Evolutionary conservation across 2,113 vertebrate species (phyloP), one percentile per base, ranked within the genome.

Genomic region (Gymnorhina tibicen): DNA sequence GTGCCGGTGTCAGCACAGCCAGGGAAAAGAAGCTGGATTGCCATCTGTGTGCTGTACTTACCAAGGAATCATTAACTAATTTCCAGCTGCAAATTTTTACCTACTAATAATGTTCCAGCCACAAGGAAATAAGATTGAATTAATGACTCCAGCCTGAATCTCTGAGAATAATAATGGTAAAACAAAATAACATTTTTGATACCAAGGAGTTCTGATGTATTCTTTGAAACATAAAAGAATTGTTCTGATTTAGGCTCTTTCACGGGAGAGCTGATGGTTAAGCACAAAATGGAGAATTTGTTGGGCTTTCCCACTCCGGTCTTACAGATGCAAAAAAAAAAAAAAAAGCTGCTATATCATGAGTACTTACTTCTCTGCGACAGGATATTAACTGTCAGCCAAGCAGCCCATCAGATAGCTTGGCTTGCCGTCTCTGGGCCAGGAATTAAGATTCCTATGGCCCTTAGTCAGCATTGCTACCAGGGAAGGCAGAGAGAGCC

Each of bases 391-490:
- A 96, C 92, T 93, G 93, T 89, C 80, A 90, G 88, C 83, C 83
- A 82, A 50, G 56, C 76, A 92, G 95, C 91, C 93, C 96, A 97
- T 96, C 95, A 96, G 96, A 93, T 96, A 93, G 35, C 95, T 75
- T 77, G 64, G 83, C 91, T 96, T 95, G 73, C 91, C 27, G 2
- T 93, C 90, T 94, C 79, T 94, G 62, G 80, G 86, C 93, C 86
- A 86, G 85, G 67, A 96, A 96, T 96, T 95, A 96, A 95, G 93
- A 96, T 96, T 96, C 96, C 92, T 96, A 88, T 18, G 83, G 76
- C 76, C 89, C 91, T 97, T 96, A 95, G 95, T 97, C 96, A 97
- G 90, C 96, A 92, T 13, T 80, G 91, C 79, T 95, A 96, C 93
- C 60, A 94, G 90, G 85, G 80, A 92, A 97, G 93, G 88, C 72